phyloP scores from a whole-genome alignment of 2,797 vertebrate species.

The Gymnopithys bicolor region DNA sequence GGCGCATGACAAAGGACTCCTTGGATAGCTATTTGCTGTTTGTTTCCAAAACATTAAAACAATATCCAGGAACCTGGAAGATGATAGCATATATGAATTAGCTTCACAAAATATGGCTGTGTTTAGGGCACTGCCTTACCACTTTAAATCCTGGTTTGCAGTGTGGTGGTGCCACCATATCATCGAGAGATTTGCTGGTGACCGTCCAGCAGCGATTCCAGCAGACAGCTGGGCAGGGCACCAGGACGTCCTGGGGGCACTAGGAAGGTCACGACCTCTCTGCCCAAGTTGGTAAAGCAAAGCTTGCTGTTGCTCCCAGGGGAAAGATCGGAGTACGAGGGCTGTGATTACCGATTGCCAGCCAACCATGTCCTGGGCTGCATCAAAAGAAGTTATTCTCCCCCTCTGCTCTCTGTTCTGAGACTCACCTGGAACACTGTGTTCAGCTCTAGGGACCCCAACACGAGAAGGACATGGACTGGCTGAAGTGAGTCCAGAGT shows the following conservation, averaged over 20 bases:
- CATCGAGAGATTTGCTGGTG: neutral
- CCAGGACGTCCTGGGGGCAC: neutral
- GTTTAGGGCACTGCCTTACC: neutral
- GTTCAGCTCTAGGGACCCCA: neutral
- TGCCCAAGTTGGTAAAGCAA: neutral
- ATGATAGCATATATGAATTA: neutral
- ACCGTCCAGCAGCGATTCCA: neutral
- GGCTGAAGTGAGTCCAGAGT: neutral
- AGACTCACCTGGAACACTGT: neutral
- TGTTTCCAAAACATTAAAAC: neutral
- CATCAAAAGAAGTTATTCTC: neutral
- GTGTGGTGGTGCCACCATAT: fast-evolving
- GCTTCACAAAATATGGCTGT: neutral
- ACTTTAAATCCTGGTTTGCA: neutral
- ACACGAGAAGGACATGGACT: fast-evolving
- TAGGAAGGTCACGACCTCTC: neutral
- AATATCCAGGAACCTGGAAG: neutral
- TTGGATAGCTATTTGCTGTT: neutral
- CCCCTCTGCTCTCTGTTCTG: neutral
- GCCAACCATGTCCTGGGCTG: neutral
- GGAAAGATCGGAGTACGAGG: neutral
- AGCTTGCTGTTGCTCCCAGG: neutral
- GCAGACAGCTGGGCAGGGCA: neutral
- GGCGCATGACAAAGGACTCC: neutral
- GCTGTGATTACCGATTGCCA: neutral